phyloP scores from a whole-genome alignment of 1,140 invertebrate species.

The Ridgeia piscesae region DNA sequence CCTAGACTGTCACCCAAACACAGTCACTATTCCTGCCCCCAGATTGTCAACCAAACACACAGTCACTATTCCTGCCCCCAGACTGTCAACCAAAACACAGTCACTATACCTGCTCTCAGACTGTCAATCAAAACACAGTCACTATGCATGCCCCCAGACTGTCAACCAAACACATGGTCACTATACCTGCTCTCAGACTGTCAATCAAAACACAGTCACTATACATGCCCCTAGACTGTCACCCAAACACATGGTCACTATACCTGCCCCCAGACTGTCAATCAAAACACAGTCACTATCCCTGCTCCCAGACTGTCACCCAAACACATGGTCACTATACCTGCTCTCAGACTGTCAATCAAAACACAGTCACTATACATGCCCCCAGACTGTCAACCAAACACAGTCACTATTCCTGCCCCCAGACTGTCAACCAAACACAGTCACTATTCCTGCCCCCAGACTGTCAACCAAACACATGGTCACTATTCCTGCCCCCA shows the following conservation, averaged over 20 bases:
- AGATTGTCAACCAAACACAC: not conserved
- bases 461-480: not conserved
- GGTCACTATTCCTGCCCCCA: not conserved
- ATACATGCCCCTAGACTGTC: not conserved
- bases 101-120: not conserved
- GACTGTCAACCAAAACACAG: not conserved
- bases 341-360: no score
- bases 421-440: not conserved
- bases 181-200: not conserved
- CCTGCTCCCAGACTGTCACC: no score
- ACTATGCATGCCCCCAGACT: not conserved
- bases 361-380: no score
- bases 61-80: not conserved
- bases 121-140: not conserved
- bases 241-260: no score
- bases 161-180: not conserved
- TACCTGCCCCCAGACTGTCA: no score
- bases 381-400: no score
- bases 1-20: not conserved
- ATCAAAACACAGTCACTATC: no score
- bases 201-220: not conserved
- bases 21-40: not conserved
- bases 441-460: slow-evolving; percentile 16
- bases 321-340: no score
- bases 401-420: no score